Conservation (phyloP, 2,797 vertebrate genomes). For the Menidia menidia region DNA sequence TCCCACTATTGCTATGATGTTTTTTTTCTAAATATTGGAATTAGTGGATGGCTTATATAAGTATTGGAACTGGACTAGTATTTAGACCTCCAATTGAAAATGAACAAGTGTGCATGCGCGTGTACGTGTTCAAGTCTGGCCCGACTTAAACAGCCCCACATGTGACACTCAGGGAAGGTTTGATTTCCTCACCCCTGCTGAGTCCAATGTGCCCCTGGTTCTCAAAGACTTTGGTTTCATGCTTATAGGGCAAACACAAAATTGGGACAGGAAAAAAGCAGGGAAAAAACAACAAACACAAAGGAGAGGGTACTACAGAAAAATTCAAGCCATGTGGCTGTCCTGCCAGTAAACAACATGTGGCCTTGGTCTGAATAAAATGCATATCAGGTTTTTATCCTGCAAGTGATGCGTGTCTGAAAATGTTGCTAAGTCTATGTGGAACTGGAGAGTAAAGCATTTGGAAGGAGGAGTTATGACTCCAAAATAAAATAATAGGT, state of each 20-base stretch:
- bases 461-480: conserved; percentile 54
- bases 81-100: conserved; percentile 23
- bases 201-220: conserved; percentile 72
- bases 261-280: conserved; percentile 61
- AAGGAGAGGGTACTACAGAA: conserved; percentile 69
- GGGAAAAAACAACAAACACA: conserved; percentile 69
- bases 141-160: conserved; percentile 75
- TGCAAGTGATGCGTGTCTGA: conserved; percentile 63
- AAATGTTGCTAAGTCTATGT: conserved; percentile 62
- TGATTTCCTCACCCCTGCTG: conserved; percentile 74
- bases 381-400: conserved; percentile 52
- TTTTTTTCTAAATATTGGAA: conserved; percentile 34
- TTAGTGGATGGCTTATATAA: conserved; percentile 39
- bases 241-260: conserved; percentile 66
- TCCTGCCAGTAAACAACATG: conserved; percentile 70
- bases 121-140: conserved; percentile 45
- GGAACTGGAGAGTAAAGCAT: conserved; percentile 55
- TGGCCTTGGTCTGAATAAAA: conserved; percentile 45
- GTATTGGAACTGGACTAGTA: conserved; percentile 49
- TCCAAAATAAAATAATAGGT: conserved; percentile 71
- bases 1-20: conserved; percentile 34
- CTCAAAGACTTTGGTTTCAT: conserved; percentile 79
- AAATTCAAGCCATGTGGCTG: conserved; percentile 73
- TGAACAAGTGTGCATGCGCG: conserved; percentile 18
- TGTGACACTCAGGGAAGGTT: conserved; percentile 73